Evolutionary conservation across 2,113 vertebrate species (phyloP), one percentile per base, ranked within the genome.

Genomic region (Lontra canadensis): DNA sequence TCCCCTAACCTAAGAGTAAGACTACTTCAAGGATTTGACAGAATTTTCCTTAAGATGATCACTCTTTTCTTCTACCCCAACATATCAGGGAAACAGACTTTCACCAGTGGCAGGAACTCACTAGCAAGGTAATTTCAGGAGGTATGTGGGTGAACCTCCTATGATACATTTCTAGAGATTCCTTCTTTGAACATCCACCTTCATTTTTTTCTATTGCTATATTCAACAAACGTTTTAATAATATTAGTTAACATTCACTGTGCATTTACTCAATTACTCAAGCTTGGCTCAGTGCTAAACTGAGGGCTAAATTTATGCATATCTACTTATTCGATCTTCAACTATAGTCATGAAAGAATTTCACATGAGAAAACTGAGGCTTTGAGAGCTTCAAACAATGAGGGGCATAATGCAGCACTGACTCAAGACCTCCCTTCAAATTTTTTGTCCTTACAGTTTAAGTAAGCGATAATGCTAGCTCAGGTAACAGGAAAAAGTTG

Each of bases 121-220:
- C 1, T 8, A 81, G 12, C 44, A 73, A 23, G 47, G 8, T 76
- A 71, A 95, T 63, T 88, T 89, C 47, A 92, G 23, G 65, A 96
- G 21, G 21, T 14, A 89, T 14, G 12, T 26, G 25, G 26, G 36
- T 55, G 29, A 96, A 84, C 6, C 20, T 49, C 26, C 31, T 13
- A 57, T 55, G 55, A 95, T 59, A 81, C 44, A 63, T 69, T 73
- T 83, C 57, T 85, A 59, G 12, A 71, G 11, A 79, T 65, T 81
- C 23, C 29, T 36, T 61, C 8, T 61, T 82, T n/a, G n/a, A 86
- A 90, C 15, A 84, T 7, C 39, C 25, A 91, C 15, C 29, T 59
- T 73, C 18, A 57, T 79, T 44, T 95, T 89, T 95, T 94, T 36
- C 59, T 92, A 5, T 93, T 93, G 96, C 76, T 31, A 4, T 65